Percentiles rank a stretch among this genome's conserved stretches.
Conservation (phyloP, 2,888 invertebrate species). For the Noctua janthe region DNA sequence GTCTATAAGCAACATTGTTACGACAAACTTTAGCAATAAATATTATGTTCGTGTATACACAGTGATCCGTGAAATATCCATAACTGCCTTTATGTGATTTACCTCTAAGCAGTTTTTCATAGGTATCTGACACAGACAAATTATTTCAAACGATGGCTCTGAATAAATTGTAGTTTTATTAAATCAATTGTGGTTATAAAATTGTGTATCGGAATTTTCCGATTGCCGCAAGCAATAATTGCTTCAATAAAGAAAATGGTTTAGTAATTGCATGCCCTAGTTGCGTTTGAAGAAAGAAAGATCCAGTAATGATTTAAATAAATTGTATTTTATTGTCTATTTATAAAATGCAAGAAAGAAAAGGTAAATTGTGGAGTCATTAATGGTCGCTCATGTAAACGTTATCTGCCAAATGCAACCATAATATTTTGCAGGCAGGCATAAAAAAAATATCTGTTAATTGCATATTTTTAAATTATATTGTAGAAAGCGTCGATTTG, state of each 20-base stretch:
- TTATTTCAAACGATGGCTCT: slow-evolving; percentile 64
- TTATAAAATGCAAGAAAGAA: neutral
- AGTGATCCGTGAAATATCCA: slow-evolving; percentile 80
- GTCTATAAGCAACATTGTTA: slow-evolving; percentile 28
- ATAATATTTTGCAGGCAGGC: too few relatives aligned
- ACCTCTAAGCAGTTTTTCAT: slow-evolving; percentile 81
- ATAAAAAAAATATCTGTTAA: too few relatives aligned
- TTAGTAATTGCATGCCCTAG: neutral
- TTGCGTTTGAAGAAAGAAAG: neutral
- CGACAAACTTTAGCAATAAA: slow-evolving; percentile 75
- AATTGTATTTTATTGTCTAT: neutral
- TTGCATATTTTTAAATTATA: too few relatives aligned
- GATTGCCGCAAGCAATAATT: slow-evolving; percentile 8
- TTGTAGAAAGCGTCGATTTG: too few relatives aligned
- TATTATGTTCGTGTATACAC: slow-evolving; percentile 64
- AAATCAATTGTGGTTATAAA: slow-evolving; percentile 29
- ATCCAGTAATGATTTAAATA: neutral
- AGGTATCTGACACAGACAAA: slow-evolving; percentile 80
- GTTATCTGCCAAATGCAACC: neutral
- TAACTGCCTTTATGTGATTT: slow-evolving; percentile 77
- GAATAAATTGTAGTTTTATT: slow-evolving; percentile 55
- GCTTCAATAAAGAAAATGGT: neutral
- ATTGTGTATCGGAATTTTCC: neutral
- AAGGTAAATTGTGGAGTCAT: neutral
- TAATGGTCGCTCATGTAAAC: neutral